Evolutionary conservation across 2,113 vertebrate species (phyloP), one percentile per base, ranked within the genome.

Genomic region (Scytalopus superciliaris): DNA sequence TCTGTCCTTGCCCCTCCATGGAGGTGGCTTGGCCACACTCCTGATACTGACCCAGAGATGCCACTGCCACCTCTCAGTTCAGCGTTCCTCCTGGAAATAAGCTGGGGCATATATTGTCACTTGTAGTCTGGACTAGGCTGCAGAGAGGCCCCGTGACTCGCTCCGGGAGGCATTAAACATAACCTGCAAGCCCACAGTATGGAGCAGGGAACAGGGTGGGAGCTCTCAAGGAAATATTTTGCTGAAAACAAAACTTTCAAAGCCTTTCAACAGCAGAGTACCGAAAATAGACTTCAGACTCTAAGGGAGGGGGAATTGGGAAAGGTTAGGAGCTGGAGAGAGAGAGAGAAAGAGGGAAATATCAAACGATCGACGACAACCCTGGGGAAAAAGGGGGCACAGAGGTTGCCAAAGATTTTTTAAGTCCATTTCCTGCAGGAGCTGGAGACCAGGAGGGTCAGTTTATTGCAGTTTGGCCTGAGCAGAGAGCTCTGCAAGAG

Each of bases 221-320:
- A 96, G 83, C 92, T 93, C 92, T 97, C 96, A 97, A 97, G 96
- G 94, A 97, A 97, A 94, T 92, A 97, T 97, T 97, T 97, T 96
- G 88, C 97, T 93, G 67, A 94, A 97, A 97, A 95, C 93, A 97
- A 97, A 96, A 95, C 91, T 97, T 94, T 95, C 74, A 93, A 97
- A 97, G 95, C 78, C 95, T 97, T 96, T 95, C 84, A 93, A 84
- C 94, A 91, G 76, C 84, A 88, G 42, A 94, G 69, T 64, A 80
- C 96, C 86, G 80, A 97, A 97, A 97, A 97, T 96, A 96, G 96
- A 94, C 92, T 88, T 96, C 93, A 96, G 91, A 69, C 89, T 84
- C 90, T 57, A 78, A 91, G 85, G 96, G 94, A 94, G 92, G 94
- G 92, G 69, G 87, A 94, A 92, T 86, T 93, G 84, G 92, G 93